These are phyloP conservation scores for Trogon surrucura DNA, from an alignment of 2,113 vertebrate genomes.

Conservation along the genomic window DNA sequence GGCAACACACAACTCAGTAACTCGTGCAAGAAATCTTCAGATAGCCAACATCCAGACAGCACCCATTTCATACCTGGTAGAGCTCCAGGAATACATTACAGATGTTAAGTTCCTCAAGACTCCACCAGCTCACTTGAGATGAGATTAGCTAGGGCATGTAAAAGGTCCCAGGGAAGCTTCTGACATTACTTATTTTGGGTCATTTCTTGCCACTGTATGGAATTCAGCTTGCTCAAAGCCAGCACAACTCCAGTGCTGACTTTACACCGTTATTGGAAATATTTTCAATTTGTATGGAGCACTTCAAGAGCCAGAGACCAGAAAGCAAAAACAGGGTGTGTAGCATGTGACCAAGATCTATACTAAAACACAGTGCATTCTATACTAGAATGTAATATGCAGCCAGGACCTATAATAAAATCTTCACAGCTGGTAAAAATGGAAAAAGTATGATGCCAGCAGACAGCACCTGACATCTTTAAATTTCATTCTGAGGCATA, in stretches of 20 bases:
- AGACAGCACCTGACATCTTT: background rate
- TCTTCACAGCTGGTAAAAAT: background rate
- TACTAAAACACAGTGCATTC: fast-evolving
- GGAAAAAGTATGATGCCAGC: background rate
- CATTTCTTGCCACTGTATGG: background rate
- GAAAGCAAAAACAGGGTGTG: background rate
- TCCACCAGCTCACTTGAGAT: background rate
- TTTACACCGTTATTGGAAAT: background rate
- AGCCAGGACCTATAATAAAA: background rate
- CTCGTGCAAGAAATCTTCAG: background rate
- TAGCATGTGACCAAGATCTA: background rate
- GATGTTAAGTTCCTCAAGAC: background rate
- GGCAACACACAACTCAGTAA: background rate
- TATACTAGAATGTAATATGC: fast-evolving
- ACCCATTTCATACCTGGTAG: background rate
- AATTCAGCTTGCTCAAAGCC: background rate
- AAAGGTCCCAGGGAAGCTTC: background rate
- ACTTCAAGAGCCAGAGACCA: background rate
- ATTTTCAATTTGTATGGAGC: background rate
- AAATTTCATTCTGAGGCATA: background rate
- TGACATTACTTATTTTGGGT: background rate
- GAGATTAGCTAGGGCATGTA: background rate
- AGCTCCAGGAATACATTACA: background rate
- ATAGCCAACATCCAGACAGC: background rate
- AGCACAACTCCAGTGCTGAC: background rate